A percentile compares a stretch with the other conserved stretches of the same genome.
phyloP scores from a whole-genome alignment of 2,113 vertebrate genomes.

The Trichomycterus rosablanca region DNA sequence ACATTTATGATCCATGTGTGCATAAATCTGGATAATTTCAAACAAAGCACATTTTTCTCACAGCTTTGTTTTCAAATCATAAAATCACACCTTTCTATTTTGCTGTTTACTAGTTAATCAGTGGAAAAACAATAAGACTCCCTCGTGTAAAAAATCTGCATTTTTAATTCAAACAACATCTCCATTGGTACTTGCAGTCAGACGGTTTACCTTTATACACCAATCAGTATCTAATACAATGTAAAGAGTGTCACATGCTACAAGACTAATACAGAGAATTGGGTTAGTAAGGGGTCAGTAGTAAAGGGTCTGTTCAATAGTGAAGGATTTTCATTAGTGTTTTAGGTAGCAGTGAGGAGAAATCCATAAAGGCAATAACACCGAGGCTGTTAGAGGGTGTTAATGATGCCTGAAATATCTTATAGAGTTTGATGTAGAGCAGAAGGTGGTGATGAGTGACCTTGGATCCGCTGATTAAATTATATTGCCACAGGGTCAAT shows the following conservation, averaged over 20 bases:
- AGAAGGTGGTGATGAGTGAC: conserved; percentile 44
- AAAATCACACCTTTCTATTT: too few species aligned
- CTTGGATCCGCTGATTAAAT: conserved; percentile 43
- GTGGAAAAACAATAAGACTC: too few species aligned
- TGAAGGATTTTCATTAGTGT: conserved; percentile 26
- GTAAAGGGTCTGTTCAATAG: conserved; percentile 28
- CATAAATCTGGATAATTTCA: too few species aligned
- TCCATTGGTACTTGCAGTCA: too few species aligned
- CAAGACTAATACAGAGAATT: background rate
- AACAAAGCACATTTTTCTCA: too few species aligned
- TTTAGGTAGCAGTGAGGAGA: conserved; percentile 20
- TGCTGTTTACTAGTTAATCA: too few species aligned
- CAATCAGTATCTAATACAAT: background rate
- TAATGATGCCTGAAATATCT: conserved; percentile 47
- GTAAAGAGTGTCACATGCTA: background rate
- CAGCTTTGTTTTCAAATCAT: too few species aligned
- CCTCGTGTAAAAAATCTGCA: too few species aligned
- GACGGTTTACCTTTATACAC: too few species aligned
- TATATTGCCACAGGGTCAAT: conserved; percentile 32
- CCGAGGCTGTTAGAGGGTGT: conserved; percentile 26
- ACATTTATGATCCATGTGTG: too few species aligned
- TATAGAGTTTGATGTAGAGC: conserved; percentile 41
- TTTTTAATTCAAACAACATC: too few species aligned
- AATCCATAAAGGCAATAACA: conserved; percentile 35
- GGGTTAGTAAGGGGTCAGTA: background rate